These are phyloP conservation scores for Meteorus colon DNA, from an alignment of 2,888 invertebrate species.

Conservation along the genomic window DNA sequence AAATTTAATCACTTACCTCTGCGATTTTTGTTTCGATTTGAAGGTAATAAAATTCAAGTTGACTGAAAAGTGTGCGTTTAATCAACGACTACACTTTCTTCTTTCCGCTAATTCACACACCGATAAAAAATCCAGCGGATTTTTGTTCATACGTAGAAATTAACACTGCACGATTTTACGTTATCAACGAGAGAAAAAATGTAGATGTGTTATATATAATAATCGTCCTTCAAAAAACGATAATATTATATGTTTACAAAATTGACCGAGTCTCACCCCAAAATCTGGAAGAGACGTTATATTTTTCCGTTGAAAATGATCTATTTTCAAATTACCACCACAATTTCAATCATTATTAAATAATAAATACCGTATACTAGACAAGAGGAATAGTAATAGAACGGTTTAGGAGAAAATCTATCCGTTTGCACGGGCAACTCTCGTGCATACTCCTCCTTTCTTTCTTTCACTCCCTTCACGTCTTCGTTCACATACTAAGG, in stretches of 20 bases:
- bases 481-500: conserved; percentile 9
- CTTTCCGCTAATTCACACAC: neutral
- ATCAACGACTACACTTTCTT: neutral
- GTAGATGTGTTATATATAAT: neutral
- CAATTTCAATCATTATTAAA: neutral
- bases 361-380: neutral
- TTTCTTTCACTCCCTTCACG: conserved; percentile 10
- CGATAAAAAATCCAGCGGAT: neutral
- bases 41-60: neutral
- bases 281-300: neutral
- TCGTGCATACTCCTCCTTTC: conserved; percentile 9
- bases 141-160: neutral
- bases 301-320: neutral
- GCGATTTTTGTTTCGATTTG: neutral
- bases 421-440: conserved; percentile 12
- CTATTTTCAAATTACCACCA: neutral
- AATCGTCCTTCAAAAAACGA: neutral
- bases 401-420: neutral
- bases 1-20: neutral
- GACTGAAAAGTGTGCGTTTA: neutral
- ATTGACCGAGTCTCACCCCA: neutral
- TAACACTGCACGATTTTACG: neutral
- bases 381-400: neutral
- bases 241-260: conserved; percentile 12
- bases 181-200: neutral